phyloP scores from a whole-genome alignment of 2,113 vertebrate species.

The Colinus virginianus region DNA sequence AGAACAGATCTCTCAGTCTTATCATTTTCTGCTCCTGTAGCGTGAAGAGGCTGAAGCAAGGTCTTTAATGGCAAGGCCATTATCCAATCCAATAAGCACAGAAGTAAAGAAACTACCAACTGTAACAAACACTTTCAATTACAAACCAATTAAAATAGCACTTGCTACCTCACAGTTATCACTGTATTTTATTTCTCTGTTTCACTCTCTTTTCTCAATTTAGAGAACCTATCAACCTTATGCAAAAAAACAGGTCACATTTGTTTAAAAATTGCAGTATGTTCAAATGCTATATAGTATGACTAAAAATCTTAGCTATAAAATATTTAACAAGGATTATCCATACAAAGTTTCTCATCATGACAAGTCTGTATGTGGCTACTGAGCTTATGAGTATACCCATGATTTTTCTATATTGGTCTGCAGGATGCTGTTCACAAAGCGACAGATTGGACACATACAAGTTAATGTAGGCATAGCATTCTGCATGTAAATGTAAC shows the following conservation, averaged over 20 bases:
- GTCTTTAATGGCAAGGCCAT: conserved; percentile 95
- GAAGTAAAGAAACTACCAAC: conserved; percentile 95
- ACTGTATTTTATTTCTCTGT: not conserved
- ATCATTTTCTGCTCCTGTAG: conserved; percentile 86
- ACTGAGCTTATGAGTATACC: not conserved
- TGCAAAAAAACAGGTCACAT: not conserved
- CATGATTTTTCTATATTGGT: not conserved
- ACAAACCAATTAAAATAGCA: conserved; percentile 35
- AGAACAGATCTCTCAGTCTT: conserved; percentile 91
- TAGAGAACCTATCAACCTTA: not conserved
- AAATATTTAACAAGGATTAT: not conserved
- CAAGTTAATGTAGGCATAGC: not conserved
- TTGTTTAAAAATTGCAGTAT: not conserved
- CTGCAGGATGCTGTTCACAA: not conserved
- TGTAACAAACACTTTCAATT: conserved; percentile 71
- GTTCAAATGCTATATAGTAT: not conserved
- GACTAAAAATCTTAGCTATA: not conserved
- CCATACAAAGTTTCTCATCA: not conserved
- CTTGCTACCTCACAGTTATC: not conserved
- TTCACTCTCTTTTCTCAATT: conserved; percentile 18
- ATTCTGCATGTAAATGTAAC: not conserved
- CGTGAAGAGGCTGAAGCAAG: conserved; percentile 89
- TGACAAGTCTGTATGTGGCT: not conserved
- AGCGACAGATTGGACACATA: not conserved
- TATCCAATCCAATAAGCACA: conserved; percentile 98